phyloP scores from a whole-genome alignment of 2,888 invertebrate species.

The Calliphora vomitoria region DNA sequence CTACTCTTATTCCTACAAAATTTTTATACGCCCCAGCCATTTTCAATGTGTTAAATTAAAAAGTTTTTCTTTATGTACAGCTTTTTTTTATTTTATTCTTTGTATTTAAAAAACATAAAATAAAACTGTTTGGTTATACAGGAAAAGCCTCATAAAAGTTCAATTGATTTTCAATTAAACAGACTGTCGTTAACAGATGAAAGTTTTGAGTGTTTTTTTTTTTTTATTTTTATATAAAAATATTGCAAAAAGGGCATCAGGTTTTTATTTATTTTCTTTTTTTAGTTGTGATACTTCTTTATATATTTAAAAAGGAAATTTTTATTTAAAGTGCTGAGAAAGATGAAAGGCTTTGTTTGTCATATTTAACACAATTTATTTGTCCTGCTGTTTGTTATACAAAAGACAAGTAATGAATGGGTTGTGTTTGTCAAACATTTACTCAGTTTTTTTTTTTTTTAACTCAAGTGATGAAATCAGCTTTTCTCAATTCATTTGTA shows the following conservation, averaged over 20 bases:
- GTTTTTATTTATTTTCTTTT: no score
- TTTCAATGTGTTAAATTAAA: conserved; percentile 69
- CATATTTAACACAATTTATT: no score
- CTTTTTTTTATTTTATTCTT: conserved; percentile 26
- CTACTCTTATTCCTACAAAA: conserved; percentile 25
- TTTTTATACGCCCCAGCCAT: conserved; percentile 55
- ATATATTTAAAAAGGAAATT: no score
- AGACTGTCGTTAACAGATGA: conserved; percentile 75
- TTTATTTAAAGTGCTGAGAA: no score
- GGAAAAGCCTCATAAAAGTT: conserved; percentile 74
- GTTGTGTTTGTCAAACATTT: no score
- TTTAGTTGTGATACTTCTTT: no score
- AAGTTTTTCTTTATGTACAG: conserved; percentile 58
- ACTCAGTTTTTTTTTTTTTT: no score
- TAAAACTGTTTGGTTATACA: conserved; percentile 43
- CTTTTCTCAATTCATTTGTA: no score
- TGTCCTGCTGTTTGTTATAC: no score
- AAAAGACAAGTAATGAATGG: no score
- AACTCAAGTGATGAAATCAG: no score
- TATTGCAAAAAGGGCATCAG: neutral
- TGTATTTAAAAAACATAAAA: neutral
- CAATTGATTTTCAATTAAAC: conserved; percentile 78
- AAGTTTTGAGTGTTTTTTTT: conserved; percentile 44
- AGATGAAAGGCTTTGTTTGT: no score
- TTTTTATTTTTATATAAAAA: neutral